Evolutionary conservation across 35 echinoderm and acorn worm species (phyloP).

Genomic region (Ophioderma brevispina): DNA sequence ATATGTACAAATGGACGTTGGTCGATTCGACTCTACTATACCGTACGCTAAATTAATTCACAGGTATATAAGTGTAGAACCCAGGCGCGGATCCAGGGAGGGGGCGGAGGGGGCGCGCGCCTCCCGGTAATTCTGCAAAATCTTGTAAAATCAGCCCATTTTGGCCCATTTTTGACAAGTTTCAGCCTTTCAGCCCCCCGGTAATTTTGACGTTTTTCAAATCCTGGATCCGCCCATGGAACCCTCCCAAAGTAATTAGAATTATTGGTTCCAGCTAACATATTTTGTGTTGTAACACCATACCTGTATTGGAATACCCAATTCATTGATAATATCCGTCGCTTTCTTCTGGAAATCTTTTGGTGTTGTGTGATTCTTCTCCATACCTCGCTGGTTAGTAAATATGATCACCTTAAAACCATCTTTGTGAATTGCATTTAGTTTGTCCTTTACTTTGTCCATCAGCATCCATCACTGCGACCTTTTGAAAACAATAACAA

Average conservation of each 20-base stretch:
- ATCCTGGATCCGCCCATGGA: too few relatives aligned
- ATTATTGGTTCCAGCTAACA: background rate
- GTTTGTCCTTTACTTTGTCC: slow-evolving; percentile 72
- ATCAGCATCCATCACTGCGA: slow-evolving; percentile 86
- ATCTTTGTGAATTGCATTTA: slow-evolving; percentile 67
- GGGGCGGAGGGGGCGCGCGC: too few relatives aligned
- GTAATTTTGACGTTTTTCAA: too few relatives aligned
- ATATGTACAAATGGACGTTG: background rate
- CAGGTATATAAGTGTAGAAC: background rate
- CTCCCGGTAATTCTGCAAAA: too few relatives aligned
- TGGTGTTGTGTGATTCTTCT: slow-evolving; percentile 75
- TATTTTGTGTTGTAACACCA: background rate
- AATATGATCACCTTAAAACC: slow-evolving; percentile 93
- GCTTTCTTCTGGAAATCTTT: slow-evolving; percentile 71
- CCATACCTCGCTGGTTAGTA: slow-evolving; percentile 94
- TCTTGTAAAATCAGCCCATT: too few relatives aligned
- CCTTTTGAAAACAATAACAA: too few relatives aligned
- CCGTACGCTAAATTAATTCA: background rate
- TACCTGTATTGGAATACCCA: slow-evolving; percentile 91
- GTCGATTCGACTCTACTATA: background rate
- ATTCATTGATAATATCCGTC: slow-evolving; percentile 70
- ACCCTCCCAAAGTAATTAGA: background rate
- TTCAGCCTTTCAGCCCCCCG: too few relatives aligned
- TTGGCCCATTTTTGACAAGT: too few relatives aligned
- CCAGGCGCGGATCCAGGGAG: background rate